These are phyloP conservation scores for Goniozus legneri DNA, from an alignment of 1,140 invertebrate genomes.

Conservation along the genomic window DNA sequence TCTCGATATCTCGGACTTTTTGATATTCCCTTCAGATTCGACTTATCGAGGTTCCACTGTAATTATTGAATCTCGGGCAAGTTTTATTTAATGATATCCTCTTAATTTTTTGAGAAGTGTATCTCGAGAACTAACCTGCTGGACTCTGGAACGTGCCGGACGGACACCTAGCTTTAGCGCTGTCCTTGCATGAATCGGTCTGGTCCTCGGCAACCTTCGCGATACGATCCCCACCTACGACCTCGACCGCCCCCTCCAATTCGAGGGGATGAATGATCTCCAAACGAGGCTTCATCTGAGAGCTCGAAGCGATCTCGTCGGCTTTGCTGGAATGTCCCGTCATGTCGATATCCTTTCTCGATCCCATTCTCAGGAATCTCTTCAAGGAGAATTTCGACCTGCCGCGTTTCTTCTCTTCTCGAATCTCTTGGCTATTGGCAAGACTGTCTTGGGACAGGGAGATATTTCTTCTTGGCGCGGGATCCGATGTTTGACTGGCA, in stretches of 20 bases:
- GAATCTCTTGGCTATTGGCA: slow-evolving; percentile 32
- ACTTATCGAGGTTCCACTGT: too few relatives aligned
- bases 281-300: slow-evolving; percentile 63
- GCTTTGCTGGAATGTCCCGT: slow-evolving; percentile 26
- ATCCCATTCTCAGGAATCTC: slow-evolving; percentile 75
- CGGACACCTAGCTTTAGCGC: background rate
- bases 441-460: slow-evolving; percentile 72
- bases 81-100: too few relatives aligned
- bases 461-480: slow-evolving; percentile 63
- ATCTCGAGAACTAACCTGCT: too few relatives aligned
- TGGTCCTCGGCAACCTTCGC: slow-evolving; percentile 47
- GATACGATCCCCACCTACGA: slow-evolving; percentile 63
- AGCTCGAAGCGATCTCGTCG: slow-evolving; percentile 49
- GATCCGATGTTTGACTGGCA: slow-evolving; percentile 58
- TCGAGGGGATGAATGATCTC: slow-evolving; percentile 87
- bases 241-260: slow-evolving; percentile 75
- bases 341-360: slow-evolving; percentile 64
- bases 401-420: slow-evolving; percentile 63
- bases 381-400: slow-evolving; percentile 73
- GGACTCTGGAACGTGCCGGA: too few relatives aligned
- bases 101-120: too few relatives aligned
- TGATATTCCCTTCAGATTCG: too few relatives aligned
- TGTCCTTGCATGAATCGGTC: slow-evolving; percentile 23
- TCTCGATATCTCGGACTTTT: too few relatives aligned
- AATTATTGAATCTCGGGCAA: background rate